Conservation (phyloP, 2,797 vertebrate species). For the Mastacembelus armatus region DNA sequence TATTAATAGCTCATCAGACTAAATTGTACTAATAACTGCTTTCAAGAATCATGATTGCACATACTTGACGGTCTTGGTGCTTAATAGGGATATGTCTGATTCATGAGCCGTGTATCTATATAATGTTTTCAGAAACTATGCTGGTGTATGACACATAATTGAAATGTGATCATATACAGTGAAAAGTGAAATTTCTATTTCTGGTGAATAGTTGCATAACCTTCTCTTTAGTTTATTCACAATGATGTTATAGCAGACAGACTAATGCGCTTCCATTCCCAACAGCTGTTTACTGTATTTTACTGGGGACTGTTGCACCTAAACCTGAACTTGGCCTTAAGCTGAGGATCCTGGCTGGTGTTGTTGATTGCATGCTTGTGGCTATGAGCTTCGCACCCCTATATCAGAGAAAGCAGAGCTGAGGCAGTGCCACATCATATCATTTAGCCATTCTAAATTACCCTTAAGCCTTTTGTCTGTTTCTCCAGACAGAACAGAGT, state of each 20-base stretch:
- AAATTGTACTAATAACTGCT: slow-evolving; percentile 87
- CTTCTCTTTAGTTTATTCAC: slow-evolving; percentile 24
- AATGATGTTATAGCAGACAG: slow-evolving; percentile 26
- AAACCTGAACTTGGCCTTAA: slow-evolving; percentile 58
- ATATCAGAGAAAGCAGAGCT: slow-evolving; percentile 40
- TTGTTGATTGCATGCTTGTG: slow-evolving; percentile 48
- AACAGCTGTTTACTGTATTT: slow-evolving; percentile 43
- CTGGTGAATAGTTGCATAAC: slow-evolving; percentile 18
- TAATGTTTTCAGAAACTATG: slow-evolving; percentile 46
- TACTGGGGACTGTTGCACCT: slow-evolving; percentile 15
- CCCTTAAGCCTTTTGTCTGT: slow-evolving; percentile 16
- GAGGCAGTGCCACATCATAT: slow-evolving; percentile 12
- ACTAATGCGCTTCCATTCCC: slow-evolving; percentile 26
- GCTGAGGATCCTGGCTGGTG: slow-evolving; percentile 52
- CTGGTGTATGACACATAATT: slow-evolving; percentile 41
- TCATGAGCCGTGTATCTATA: slow-evolving; percentile 49
- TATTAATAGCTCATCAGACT: slow-evolving; percentile 87
- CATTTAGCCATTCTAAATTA: slow-evolving; percentile 25
- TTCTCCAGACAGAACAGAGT: background rate
- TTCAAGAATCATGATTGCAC: slow-evolving; percentile 82
- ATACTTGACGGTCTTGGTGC: slow-evolving; percentile 63
- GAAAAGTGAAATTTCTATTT: slow-evolving; percentile 33
- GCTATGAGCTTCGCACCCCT: slow-evolving; percentile 50
- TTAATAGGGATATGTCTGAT: slow-evolving; percentile 66
- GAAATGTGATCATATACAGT: slow-evolving; percentile 38